These are phyloP conservation scores for Dasysyrphus tricinctus DNA, from an alignment of 2,888 invertebrate genomes.

Conservation along the genomic window DNA sequence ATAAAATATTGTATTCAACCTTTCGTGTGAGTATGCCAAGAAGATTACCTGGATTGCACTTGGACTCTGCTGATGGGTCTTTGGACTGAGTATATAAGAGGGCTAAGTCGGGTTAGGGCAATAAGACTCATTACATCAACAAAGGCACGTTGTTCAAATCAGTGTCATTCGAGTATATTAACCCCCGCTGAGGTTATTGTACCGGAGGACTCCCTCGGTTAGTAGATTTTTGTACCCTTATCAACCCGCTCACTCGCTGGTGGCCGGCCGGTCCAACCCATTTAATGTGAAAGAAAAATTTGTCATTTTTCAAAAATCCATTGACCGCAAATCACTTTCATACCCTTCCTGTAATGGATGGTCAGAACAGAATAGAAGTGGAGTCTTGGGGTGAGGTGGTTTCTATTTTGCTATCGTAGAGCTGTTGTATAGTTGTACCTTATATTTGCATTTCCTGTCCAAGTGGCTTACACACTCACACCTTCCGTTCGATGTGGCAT, in stretches of 20 bases:
- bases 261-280: constrained; percentile 36
- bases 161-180: constrained; percentile 72
- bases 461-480: constrained; percentile 57
- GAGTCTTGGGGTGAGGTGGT: background rate
- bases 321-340: constrained; percentile 68
- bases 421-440: constrained; percentile 38
- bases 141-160: constrained; percentile 74
- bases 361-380: background rate
- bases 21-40: constrained; percentile 55
- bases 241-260: constrained; percentile 2
- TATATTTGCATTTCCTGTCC: constrained; percentile 74
- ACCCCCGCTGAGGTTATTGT: constrained; percentile 73
- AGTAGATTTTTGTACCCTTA: constrained; percentile 40
- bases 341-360: constrained; percentile 5
- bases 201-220: constrained; percentile 28
- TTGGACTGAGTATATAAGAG: background rate
- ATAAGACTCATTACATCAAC: constrained; percentile 71
- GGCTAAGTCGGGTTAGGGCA: constrained; percentile 45
- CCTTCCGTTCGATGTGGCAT: constrained; percentile 57
- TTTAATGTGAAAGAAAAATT: constrained; percentile 55
- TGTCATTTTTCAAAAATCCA: constrained; percentile 74
- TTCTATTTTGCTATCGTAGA: constrained; percentile 36
- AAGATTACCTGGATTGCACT: constrained; percentile 64
- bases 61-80: background rate
- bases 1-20: constrained; percentile 11